Evolutionary conservation across 2,888 invertebrate genomes (phyloP).

Genomic region (Andrena minutula): DNA sequence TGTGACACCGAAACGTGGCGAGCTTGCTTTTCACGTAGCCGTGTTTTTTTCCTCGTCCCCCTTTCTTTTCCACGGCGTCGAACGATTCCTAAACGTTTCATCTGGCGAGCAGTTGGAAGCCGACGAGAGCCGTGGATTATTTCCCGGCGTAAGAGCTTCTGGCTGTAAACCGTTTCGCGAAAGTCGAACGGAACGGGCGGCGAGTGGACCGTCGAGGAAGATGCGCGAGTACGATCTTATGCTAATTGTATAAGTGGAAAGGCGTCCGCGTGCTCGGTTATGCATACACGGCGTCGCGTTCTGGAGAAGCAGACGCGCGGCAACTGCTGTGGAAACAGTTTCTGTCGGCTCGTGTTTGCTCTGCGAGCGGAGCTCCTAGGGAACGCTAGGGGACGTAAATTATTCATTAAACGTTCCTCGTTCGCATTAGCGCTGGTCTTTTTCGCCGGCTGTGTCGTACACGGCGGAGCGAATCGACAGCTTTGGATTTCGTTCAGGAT

Average conservation of each 20-base stretch:
- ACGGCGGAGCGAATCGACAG: not conserved
- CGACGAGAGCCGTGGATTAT: not conserved
- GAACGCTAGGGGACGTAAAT: conserved; percentile 72
- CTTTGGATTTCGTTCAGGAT: conserved; percentile 15
- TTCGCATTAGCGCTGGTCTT: conserved; percentile 17
- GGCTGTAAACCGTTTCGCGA: conserved; percentile 24
- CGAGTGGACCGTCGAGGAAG: conserved; percentile 35
- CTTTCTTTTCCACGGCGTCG: conserved; percentile 2
- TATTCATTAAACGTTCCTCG: conserved; percentile 72
- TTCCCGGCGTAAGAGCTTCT: conserved; percentile 29
- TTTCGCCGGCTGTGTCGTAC: not conserved
- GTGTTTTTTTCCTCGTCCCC: not conserved
- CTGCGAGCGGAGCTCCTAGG: conserved; percentile 25
- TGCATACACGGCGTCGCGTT: conserved; percentile 7
- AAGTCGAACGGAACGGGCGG: conserved; percentile 25
- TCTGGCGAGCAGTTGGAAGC: not conserved
- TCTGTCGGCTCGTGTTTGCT: conserved; percentile 51
- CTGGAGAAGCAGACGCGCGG: conserved; percentile 41
- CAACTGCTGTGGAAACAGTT: conserved; percentile 71
- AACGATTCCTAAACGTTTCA: conserved; percentile 8
- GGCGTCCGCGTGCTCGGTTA: conserved; percentile 36
- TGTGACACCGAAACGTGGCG: conserved; percentile 50
- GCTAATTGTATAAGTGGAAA: conserved; percentile 49
- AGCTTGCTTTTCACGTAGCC: not conserved
- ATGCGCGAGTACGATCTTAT: conserved; percentile 58